Percentiles rank a stretch among this genome's conserved stretches.
These are phyloP conservation scores for Patiria miniata DNA, from an alignment of 35 echinoderm and acorn worm genomes.

Conservation along the genomic window DNA sequence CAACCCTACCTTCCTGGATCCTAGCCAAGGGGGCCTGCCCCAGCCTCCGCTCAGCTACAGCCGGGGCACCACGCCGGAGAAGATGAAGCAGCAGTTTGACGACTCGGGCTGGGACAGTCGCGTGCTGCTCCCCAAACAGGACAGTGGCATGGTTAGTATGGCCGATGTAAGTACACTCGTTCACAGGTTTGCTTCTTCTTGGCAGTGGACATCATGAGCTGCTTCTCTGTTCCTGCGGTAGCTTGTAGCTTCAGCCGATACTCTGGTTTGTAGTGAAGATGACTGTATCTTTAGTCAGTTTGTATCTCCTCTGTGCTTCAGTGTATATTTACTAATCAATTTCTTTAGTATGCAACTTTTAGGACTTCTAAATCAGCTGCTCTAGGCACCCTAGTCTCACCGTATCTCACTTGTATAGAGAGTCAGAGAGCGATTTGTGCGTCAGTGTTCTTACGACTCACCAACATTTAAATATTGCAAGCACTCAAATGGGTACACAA, in stretches of 20 bases:
- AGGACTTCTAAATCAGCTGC: no score
- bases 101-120: conserved; percentile 37
- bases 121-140: conserved; percentile 67
- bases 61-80: conserved; percentile 40
- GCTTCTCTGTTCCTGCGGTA: background rate
- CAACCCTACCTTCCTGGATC: conserved; percentile 68
- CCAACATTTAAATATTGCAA: no score
- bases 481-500: no score
- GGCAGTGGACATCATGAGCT: background rate
- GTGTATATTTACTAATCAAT: background rate
- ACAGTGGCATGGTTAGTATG: conserved; percentile 93
- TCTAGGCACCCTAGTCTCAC: no score
- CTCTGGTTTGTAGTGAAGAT: background rate
- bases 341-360: no score
- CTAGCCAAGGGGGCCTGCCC: conserved; percentile 27
- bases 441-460: no score
- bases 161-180: conserved; percentile 32
- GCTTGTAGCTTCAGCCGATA: background rate
- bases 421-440: no score
- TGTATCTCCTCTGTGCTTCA: background rate
- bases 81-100: conserved; percentile 8
- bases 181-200: background rate
- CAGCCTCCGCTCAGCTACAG: conserved; percentile 52
- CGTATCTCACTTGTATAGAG: no score
- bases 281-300: background rate